Evolutionary conservation across 2,888 invertebrate species (phyloP).

Genomic region (Ormyrus pomaceus): DNA sequence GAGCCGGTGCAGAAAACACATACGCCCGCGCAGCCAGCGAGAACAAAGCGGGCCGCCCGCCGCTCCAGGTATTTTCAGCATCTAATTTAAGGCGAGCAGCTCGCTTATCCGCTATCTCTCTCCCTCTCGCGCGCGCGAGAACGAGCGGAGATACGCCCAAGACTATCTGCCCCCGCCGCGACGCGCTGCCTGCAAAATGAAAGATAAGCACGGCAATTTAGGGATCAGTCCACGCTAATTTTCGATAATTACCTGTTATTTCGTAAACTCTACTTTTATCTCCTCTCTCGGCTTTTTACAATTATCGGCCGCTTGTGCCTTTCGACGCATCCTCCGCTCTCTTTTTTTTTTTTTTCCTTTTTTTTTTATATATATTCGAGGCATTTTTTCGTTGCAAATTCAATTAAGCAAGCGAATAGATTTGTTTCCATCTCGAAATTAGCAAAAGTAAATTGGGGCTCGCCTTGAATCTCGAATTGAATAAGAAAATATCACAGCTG

Average conservation of each 20-base stretch:
- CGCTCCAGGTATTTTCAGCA: constrained; percentile 36
- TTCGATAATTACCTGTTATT: constrained; percentile 49
- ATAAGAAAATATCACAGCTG: too few species aligned
- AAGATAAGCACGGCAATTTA: constrained; percentile 48
- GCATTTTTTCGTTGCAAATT: neutral
- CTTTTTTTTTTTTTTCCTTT: neutral
- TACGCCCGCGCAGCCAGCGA: constrained; percentile 9
- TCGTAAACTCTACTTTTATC: constrained; percentile 26
- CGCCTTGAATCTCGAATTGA: too few species aligned
- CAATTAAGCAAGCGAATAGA: too few species aligned
- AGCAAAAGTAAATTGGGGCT: too few species aligned
- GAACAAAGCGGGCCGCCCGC: constrained; percentile 41
- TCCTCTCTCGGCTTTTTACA: neutral
- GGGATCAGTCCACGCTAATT: constrained; percentile 42
- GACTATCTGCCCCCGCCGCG: neutral
- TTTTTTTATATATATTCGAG: neutral
- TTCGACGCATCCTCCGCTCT: neutral
- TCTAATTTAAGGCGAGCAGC: constrained; percentile 41
- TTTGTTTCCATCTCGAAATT: too few species aligned
- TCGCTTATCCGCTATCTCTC: constrained; percentile 34
- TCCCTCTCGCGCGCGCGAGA: constrained; percentile 1
- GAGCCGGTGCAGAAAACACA: constrained; percentile 26
- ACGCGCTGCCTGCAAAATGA: constrained; percentile 33
- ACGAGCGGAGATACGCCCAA: constrained; percentile 20
- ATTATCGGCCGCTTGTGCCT: too few species aligned